Conservation (phyloP, 1,140 invertebrate species). For the Mercenaria mercenaria region DNA sequence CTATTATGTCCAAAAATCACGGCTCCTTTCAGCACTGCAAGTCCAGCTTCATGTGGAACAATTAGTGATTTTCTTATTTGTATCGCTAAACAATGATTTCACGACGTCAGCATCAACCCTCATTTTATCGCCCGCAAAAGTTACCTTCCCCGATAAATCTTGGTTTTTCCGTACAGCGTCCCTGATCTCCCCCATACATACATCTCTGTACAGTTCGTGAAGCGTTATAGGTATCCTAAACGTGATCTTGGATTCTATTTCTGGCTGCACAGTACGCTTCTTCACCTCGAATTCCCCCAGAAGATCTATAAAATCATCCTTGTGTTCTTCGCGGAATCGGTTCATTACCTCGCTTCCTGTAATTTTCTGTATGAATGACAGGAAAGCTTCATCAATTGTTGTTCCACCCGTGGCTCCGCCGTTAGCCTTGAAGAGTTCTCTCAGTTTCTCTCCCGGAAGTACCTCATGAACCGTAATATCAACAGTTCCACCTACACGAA, state of each 20-base stretch:
- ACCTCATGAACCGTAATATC: constrained; percentile 69
- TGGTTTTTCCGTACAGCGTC: constrained; percentile 3
- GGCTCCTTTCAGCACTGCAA: constrained; percentile 72
- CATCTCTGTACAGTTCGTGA: background rate
- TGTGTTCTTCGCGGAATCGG: constrained; percentile 33
- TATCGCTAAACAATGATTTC: constrained; percentile 1
- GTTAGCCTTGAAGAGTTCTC: constrained; percentile 59
- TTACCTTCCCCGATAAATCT: background rate
- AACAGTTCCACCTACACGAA: constrained; percentile 66
- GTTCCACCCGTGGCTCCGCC: constrained; percentile 67
- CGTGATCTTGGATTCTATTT: background rate
- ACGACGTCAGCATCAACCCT: background rate
- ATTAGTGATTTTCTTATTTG: background rate
- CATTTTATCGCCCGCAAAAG: constrained; percentile 26
- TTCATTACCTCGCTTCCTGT: constrained; percentile 29
- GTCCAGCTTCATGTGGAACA: constrained; percentile 63
- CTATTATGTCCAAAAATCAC: constrained; percentile 70
- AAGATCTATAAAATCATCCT: constrained; percentile 48
- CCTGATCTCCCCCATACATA: background rate
- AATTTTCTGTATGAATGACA: constrained; percentile 29
- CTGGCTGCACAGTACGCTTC: constrained; percentile 20
- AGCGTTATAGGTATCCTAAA: constrained; percentile 34
- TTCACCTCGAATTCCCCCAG: constrained; percentile 50
- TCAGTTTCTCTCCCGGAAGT: constrained; percentile 1
- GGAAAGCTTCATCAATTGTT: constrained; percentile 58